Conservation (phyloP, 1,140 invertebrate species). For the Drosophila sulfurigaster region DNA sequence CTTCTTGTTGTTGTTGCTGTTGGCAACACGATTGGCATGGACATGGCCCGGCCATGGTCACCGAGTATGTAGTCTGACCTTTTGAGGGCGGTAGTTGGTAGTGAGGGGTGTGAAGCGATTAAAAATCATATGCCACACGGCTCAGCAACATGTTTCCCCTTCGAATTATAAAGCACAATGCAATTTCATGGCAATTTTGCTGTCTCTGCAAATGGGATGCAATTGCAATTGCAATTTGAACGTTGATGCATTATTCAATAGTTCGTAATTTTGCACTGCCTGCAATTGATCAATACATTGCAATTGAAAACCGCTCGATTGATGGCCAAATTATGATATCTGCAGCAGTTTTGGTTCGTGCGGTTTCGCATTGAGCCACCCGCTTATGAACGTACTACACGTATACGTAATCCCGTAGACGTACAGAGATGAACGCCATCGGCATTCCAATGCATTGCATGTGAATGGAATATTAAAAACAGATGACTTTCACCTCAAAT, state of each 20-base stretch:
- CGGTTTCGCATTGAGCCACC: conserved; percentile 27
- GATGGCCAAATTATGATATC: conserved; percentile 58
- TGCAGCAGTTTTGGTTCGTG: conserved; percentile 8
- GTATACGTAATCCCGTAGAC: neutral
- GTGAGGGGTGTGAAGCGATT: neutral
- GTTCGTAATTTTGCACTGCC: neutral
- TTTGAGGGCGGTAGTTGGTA: neutral
- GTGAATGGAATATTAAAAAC: conserved; percentile 42
- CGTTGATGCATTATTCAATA: conserved; percentile 34
- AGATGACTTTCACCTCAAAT: neutral
- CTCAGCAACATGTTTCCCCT: conserved; percentile 11
- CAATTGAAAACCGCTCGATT: conserved; percentile 47
- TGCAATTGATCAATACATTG: conserved; percentile 64
- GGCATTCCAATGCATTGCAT: conserved; percentile 42
- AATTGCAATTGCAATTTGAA: conserved; percentile 23
- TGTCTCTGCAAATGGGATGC: conserved; percentile 38
- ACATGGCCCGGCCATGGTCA: conserved; percentile 17
- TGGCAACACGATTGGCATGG: conserved; percentile 41
- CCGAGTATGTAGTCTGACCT: conserved; percentile 9
- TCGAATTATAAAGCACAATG: conserved; percentile 46
- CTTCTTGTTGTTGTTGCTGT: conserved; percentile 1
- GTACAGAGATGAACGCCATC: neutral
- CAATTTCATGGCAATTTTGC: conserved; percentile 72
- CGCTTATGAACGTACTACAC: conserved; percentile 11
- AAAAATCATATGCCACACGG: conserved; percentile 19